Evolutionary conservation across 92 coral and sea anemone genomes (phyloP).

Genomic region (Chrysogorgia sp.): DNA sequence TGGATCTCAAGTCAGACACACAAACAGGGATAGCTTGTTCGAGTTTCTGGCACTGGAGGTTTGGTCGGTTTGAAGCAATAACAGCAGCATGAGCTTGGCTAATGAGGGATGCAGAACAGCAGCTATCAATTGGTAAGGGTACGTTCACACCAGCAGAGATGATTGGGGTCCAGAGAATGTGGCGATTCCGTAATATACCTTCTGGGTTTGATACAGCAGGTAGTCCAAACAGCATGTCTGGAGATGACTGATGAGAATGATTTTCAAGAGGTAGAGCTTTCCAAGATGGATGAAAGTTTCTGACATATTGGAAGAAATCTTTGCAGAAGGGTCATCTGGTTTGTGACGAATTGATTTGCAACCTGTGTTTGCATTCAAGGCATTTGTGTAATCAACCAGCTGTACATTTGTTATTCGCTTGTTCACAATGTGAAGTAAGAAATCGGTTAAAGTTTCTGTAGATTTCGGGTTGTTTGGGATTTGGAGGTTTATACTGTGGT

Average conservation of each 20-base stretch:
- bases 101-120: constrained; percentile 63
- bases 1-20: constrained; percentile 55
- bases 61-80: constrained; percentile 37
- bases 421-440: constrained; percentile 46
- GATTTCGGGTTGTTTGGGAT: constrained; percentile 45
- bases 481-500: not conserved
- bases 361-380: constrained; percentile 47
- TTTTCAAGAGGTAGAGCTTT: constrained; percentile 18
- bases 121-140: constrained; percentile 51
- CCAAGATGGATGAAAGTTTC: constrained; percentile 23
- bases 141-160: constrained; percentile 50
- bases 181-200: constrained; percentile 40
- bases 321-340: constrained; percentile 21
- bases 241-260: not conserved
- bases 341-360: constrained; percentile 56
- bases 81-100: constrained; percentile 51
- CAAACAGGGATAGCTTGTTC: constrained; percentile 41
- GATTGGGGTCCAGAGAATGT: constrained; percentile 57
- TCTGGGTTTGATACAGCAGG: constrained; percentile 52
- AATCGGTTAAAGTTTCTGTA: constrained; percentile 59
- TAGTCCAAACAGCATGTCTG: constrained; percentile 44
- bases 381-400: constrained; percentile 52
- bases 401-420: constrained; percentile 56
- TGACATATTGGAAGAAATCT: not conserved
- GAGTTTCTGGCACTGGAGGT: constrained; percentile 40